These are phyloP conservation scores for Poeciliopsis gracilis DNA, from an alignment of 2,797 vertebrate species.

Conservation along the genomic window DNA sequence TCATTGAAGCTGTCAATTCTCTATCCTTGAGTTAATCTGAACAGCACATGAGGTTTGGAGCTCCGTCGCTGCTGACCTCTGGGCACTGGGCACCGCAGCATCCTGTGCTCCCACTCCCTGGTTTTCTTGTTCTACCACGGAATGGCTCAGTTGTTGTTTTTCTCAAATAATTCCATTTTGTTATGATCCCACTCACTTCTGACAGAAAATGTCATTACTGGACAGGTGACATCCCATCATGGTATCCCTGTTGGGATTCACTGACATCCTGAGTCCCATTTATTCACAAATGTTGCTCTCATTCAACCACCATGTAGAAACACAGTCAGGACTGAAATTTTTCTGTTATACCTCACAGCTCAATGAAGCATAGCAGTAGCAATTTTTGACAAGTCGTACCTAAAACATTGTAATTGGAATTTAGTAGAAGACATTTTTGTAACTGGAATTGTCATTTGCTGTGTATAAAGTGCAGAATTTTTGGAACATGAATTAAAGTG, in stretches of 20 bases:
- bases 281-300: not conserved
- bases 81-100: not conserved
- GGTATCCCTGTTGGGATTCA: not conserved
- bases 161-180: not conserved
- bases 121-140: not conserved
- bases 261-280: not conserved
- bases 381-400: not conserved
- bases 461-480: not conserved
- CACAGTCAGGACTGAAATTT: not conserved
- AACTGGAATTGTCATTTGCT: not conserved
- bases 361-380: not conserved
- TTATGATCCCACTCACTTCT: not conserved
- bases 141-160: not conserved
- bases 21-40: not conserved
- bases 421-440: not conserved
- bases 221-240: not conserved
- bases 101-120: not conserved
- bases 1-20: not conserved
- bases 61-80: not conserved
- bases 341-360: not conserved
- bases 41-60: not conserved
- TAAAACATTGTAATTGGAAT: not conserved
- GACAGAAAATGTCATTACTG: not conserved
- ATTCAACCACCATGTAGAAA: not conserved
- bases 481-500: not conserved